These are phyloP conservation scores for Eupithecia abbreviata DNA, from an alignment of 2,888 invertebrate genomes.

Conservation along the genomic window DNA sequence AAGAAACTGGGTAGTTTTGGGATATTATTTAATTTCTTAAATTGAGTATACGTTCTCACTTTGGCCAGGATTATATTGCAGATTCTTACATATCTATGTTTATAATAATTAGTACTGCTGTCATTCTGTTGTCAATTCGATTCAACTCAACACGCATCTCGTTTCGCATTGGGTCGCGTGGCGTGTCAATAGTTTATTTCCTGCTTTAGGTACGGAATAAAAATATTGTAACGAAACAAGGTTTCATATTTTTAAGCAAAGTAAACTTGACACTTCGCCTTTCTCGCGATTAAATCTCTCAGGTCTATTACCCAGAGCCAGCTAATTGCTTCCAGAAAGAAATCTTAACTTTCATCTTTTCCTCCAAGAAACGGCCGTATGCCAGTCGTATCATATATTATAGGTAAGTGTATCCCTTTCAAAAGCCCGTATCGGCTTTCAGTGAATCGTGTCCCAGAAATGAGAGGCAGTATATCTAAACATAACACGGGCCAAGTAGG, in stretches of 20 bases:
- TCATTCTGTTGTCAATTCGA: too few species aligned
- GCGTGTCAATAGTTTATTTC: too few species aligned
- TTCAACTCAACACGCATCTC: too few species aligned
- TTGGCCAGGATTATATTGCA: too few species aligned
- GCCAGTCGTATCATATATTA: constrained; percentile 2
- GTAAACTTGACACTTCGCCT: constrained; percentile 11
- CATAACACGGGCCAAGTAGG: constrained; percentile 35
- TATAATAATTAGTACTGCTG: too few species aligned
- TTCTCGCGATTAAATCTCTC: constrained; percentile 16
- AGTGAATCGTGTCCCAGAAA: constrained; percentile 32
- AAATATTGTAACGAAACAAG: background rate
- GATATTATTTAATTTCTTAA: too few species aligned
- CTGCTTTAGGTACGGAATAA: too few species aligned
- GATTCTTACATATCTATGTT: too few species aligned
- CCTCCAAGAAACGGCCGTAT: constrained; percentile 11
- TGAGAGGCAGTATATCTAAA: constrained; percentile 36
- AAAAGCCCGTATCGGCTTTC: constrained; percentile 27
- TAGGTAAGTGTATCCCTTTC: constrained; percentile 5
- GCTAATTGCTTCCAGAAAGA: constrained; percentile 19
- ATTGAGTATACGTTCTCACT: too few species aligned
- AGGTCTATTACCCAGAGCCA: constrained; percentile 17
- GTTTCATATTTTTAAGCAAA: constrained; percentile 5
- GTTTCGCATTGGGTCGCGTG: too few species aligned
- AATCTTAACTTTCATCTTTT: constrained; percentile 18
- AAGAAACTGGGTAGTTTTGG: background rate